Conservation (phyloP, 2,888 invertebrate species). For the Parnassius glacialis region DNA sequence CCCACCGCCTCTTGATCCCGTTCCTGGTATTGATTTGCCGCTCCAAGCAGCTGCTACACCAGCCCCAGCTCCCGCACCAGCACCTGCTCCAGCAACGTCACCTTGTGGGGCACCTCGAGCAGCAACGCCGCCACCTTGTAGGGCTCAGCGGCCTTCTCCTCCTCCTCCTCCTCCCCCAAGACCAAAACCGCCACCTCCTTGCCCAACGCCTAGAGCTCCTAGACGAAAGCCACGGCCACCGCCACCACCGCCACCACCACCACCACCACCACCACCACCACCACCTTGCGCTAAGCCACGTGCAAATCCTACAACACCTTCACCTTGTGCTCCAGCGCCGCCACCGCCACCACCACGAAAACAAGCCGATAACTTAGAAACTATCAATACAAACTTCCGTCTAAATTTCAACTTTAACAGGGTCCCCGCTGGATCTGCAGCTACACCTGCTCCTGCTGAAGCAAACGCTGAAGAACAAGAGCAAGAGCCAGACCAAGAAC, state of each 20-base stretch:
- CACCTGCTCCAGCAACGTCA: constrained; percentile 33
- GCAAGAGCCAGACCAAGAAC: constrained; percentile 36
- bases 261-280: constrained; percentile 53
- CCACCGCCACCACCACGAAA: constrained; percentile 55
- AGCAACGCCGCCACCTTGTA: constrained; percentile 36
- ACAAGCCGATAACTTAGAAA: constrained; percentile 56
- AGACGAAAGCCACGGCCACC: constrained; percentile 37
- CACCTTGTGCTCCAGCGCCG: constrained; percentile 52
- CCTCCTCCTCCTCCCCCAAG: constrained; percentile 36
- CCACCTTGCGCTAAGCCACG: constrained; percentile 59
- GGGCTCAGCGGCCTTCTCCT: constrained; percentile 26
- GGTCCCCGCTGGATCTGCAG: constrained; percentile 46
- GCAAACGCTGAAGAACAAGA: constrained; percentile 34
- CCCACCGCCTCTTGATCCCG: constrained; percentile 69
- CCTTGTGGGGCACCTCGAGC: constrained; percentile 37
- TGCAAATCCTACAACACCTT: constrained; percentile 61
- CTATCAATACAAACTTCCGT: constrained; percentile 64
- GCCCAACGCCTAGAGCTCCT: constrained; percentile 39
- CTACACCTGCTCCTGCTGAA: constrained; percentile 39
- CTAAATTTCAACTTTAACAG: constrained; percentile 68
- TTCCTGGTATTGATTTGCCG: constrained; percentile 65
- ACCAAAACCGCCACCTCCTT: constrained; percentile 37
- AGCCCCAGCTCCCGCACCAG: constrained; percentile 42
- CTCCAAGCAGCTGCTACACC: constrained; percentile 51
- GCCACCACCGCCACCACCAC: constrained; percentile 43